phyloP scores from a whole-genome alignment of 2,113 vertebrate species.

The Catharus minimus region DNA sequence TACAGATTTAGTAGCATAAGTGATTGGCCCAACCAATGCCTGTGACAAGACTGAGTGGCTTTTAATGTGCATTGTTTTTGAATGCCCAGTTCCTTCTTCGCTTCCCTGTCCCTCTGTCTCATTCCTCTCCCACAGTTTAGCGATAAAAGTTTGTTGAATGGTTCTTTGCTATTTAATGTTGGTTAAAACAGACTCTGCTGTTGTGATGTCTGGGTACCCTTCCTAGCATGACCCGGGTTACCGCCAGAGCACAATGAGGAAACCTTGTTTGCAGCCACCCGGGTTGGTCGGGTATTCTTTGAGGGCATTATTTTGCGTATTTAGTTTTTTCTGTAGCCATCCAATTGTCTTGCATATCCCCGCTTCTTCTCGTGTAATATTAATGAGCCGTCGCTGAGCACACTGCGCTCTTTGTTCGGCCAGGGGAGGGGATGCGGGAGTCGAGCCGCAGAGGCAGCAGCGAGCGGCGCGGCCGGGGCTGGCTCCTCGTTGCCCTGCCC shows the following conservation, averaged over 20 bases:
- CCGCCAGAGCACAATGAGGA: neutral
- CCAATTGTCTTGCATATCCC: neutral
- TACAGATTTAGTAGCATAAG: neutral
- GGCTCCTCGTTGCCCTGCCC: neutral
- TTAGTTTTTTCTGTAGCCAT: neutral
- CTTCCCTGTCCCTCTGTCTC: neutral
- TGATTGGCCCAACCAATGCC: neutral
- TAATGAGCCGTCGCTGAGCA: neutral
- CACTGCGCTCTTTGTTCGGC: conserved; percentile 30
- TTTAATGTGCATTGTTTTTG: neutral
- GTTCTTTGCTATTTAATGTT: neutral
- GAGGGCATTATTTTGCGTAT: neutral
- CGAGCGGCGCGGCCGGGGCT: neutral
- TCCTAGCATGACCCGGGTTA: neutral
- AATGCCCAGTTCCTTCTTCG: neutral
- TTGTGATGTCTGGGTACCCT: neutral
- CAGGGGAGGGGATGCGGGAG: neutral
- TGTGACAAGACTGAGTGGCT: neutral
- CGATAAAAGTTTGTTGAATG: neutral
- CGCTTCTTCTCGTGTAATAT: neutral
- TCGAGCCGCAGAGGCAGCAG: neutral
- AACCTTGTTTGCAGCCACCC: neutral
- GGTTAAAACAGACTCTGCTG: neutral
- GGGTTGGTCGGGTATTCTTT: neutral
- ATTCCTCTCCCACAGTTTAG: neutral